Percentiles rank a stretch among this genome's conserved stretches.
Evolutionary conservation across 2,113 vertebrate species (phyloP).

Genomic region (Zosterops pallidus): DNA sequence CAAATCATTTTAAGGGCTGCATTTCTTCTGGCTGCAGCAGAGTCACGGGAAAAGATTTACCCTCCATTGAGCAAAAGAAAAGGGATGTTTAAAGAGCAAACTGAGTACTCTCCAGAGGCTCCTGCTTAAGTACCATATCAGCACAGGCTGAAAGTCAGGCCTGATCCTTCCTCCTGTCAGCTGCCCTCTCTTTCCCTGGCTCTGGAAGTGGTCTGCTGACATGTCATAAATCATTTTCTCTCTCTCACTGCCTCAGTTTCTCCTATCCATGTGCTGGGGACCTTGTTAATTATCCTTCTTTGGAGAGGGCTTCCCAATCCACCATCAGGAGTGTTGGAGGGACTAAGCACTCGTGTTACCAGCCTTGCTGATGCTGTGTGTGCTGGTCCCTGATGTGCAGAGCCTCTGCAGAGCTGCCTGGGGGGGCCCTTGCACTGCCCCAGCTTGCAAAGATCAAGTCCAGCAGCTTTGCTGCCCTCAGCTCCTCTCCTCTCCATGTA

Average conservation of each 20-base stretch:
- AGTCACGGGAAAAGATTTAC: not conserved
- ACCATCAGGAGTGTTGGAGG: not conserved
- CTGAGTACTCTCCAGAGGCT: not conserved
- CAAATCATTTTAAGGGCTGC: not conserved
- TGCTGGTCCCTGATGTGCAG: not conserved
- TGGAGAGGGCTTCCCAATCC: not conserved
- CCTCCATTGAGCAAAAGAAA: not conserved
- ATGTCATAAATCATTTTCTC: not conserved
- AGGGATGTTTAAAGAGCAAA: not conserved
- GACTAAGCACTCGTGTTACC: rapidly evolving
- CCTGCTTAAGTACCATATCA: not conserved
- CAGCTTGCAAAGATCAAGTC: not conserved
- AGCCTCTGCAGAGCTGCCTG: not conserved
- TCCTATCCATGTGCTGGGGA: not conserved
- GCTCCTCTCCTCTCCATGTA: not conserved
- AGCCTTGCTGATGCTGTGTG: not conserved
- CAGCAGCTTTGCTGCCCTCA: not conserved
- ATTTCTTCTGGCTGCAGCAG: not conserved
- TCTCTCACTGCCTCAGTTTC: slow-evolving; percentile 21
- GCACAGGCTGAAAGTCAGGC: not conserved
- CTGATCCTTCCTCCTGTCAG: not conserved
- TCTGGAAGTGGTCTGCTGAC: not conserved
- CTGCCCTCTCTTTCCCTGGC: not conserved
- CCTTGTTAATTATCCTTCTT: not conserved
- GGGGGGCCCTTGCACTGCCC: not conserved